Conservation (phyloP, 2,888 invertebrate genomes). For the Tricholauxania praeusta region DNA sequence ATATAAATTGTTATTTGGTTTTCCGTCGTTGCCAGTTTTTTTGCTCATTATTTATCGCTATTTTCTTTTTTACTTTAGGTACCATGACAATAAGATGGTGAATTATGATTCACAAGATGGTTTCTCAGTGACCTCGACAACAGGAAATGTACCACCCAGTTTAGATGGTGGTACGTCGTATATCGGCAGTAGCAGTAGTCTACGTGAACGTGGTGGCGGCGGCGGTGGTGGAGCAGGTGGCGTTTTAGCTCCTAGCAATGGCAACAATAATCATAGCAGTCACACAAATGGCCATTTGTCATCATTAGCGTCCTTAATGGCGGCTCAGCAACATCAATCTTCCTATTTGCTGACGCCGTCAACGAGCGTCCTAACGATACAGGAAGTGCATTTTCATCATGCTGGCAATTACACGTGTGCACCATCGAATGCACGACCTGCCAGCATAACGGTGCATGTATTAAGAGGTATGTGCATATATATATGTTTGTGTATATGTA, state of each 20-base stretch:
- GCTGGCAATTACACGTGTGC: constrained; percentile 87
- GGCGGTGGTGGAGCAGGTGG: background rate
- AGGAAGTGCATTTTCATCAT: constrained; percentile 74
- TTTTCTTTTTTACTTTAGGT: constrained; percentile 70
- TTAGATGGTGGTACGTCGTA: constrained; percentile 66
- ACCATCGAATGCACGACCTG: constrained; percentile 81
- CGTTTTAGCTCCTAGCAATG: constrained; percentile 40
- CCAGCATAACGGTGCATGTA: constrained; percentile 82
- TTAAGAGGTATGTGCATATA: constrained; percentile 71
- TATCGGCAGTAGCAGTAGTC: constrained; percentile 65
- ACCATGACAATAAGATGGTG: constrained; percentile 86
- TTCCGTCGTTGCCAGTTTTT: background rate
- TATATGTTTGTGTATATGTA: background rate
- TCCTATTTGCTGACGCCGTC: constrained; percentile 61
- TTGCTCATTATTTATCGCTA: background rate
- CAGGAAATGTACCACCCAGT: constrained; percentile 51
- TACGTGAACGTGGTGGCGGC: constrained; percentile 16
- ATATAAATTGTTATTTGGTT: constrained; percentile 7
- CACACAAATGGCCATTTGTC: constrained; percentile 46
- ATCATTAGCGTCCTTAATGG: constrained; percentile 43
- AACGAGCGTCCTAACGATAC: constrained; percentile 76
- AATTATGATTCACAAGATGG: constrained; percentile 83
- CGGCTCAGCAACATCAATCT: constrained; percentile 52
- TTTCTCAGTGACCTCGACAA: constrained; percentile 64
- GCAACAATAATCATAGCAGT: constrained; percentile 48